Base-by-base conservation (phyloP, 2,888 invertebrate genomes). In the Cetonia aurata region DNA sequence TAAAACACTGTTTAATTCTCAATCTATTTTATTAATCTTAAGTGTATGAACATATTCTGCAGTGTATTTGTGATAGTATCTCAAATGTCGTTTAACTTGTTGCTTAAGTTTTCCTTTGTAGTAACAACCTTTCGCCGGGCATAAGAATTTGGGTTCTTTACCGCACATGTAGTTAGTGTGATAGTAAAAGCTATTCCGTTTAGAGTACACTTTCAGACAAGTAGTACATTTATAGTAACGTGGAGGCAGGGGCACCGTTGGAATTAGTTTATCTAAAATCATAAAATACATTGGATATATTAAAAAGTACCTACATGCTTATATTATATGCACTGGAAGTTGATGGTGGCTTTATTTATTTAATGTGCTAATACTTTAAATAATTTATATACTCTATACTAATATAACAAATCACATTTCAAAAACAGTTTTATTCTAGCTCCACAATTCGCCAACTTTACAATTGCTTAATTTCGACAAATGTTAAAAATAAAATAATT, bases 61-160 rank as follows among this genome's bases (percentile, higher is more conserved):
- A 6, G 67, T 6, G 15, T 25, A 67, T 42, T 67, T 67, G 19
- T 67, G 67, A 19, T 55, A 53, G 25, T 53, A 42, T 15, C 25
- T 37, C 4, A 67, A 42, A 55, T 67, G 67, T 12, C 41, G 37
- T 31, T 67, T 67, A 44, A 67, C 55, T 52, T 52, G 67, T 42
- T 67, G 67, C 41, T 67, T 67, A 19, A 67, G n/a, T 55, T 67
- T 67, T n/a, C 53, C 67, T 53, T 42, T 67, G 31, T 67, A 67
- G 9, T 55, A 15, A 13, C 67, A 67, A 1, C 33, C 55, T 41
- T 52, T 15, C 13, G 42, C 37, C 10, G 67, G 67, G 10, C 67
- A 67, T 37, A 41, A 53, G 55, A 67, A 67, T 53, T 55, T 55
- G n/a, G 67, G 67, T n/a, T 67, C 42, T 25, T 55, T 55, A 6